A percentile compares a stretch with the other conserved stretches of the same genome.
phyloP scores from a whole-genome alignment of 2,797 vertebrate genomes.

The Alosa sapidissima region DNA sequence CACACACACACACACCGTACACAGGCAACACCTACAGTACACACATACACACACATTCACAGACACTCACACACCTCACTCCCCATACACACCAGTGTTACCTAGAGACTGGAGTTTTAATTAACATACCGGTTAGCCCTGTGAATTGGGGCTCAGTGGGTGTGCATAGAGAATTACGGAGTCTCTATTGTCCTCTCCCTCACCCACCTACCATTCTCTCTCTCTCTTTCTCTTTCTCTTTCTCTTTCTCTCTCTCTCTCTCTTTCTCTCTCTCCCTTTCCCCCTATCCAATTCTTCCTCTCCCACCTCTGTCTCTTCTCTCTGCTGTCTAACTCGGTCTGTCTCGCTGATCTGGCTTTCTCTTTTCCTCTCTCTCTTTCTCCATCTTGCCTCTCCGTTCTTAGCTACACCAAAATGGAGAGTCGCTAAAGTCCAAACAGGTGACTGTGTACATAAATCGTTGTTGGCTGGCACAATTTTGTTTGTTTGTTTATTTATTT shows the following conservation, averaged over 20 bases:
- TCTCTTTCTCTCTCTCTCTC: too few relatives aligned
- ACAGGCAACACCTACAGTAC: neutral
- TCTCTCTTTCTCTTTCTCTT: neutral
- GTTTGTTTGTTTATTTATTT: neutral
- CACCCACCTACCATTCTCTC: constrained; percentile 31
- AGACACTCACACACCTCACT: neutral
- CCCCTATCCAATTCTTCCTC: neutral
- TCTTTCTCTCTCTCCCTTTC: constrained; percentile 53
- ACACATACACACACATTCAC: neutral
- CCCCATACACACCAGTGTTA: constrained; percentile 15
- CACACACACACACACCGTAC: neutral
- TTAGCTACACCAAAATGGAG: neutral
- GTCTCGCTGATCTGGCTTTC: neutral
- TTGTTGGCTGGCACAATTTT: too few relatives aligned
- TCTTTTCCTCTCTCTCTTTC: constrained; percentile 40
- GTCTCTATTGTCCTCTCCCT: constrained; percentile 51
- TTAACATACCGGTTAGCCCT: constrained; percentile 50
- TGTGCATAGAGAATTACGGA: neutral
- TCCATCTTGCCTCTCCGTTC: neutral
- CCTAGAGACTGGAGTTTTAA: constrained; percentile 38
- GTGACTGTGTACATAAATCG: neutral
- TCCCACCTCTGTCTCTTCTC: too few relatives aligned
- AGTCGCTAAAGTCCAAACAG: neutral
- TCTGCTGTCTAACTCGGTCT: neutral
- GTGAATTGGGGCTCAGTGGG: constrained; percentile 12